Percentiles rank a stretch among this genome's conserved stretches.
These are phyloP conservation scores for Mormyrops attenuatus DNA, from an alignment of 2,797 vertebrate species.

Conservation along the genomic window DNA sequence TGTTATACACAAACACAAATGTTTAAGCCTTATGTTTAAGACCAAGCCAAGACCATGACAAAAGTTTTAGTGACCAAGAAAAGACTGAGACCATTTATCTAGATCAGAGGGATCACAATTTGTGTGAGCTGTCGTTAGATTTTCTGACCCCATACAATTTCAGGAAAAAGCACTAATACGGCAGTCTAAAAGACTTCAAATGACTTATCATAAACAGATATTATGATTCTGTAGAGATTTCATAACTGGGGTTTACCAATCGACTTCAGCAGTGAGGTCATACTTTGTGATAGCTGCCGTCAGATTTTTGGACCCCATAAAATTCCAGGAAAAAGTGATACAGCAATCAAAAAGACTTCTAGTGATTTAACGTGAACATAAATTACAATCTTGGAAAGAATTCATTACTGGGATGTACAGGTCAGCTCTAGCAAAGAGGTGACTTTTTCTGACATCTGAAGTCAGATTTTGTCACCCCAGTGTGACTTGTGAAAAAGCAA, in stretches of 20 bases:
- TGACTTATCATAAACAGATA: not conserved
- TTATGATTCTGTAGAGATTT: not conserved
- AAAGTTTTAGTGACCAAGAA: not conserved
- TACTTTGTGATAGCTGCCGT: no score
- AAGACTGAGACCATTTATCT: not conserved
- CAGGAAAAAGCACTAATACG: not conserved
- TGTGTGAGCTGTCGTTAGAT: not conserved
- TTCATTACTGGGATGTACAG: not conserved
- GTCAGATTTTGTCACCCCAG: not conserved
- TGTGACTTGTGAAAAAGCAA: not conserved
- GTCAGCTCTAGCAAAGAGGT: not conserved
- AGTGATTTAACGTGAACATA: not conserved
- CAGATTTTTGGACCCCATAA: not conserved
- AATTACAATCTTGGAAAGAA: not conserved
- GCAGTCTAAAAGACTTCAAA: not conserved
- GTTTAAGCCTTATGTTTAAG: not conserved
- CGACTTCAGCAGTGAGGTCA: not conserved
- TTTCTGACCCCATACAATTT: not conserved
- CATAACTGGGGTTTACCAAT: not conserved
- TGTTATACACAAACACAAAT: not conserved
- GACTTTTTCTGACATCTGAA: not conserved
- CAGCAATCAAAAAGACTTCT: not conserved
- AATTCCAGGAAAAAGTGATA: not conserved
- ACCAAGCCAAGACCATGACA: not conserved
- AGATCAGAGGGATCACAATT: not conserved